phyloP scores from a whole-genome alignment of 2,888 invertebrate species.

The Holacanthella duospinosa region DNA sequence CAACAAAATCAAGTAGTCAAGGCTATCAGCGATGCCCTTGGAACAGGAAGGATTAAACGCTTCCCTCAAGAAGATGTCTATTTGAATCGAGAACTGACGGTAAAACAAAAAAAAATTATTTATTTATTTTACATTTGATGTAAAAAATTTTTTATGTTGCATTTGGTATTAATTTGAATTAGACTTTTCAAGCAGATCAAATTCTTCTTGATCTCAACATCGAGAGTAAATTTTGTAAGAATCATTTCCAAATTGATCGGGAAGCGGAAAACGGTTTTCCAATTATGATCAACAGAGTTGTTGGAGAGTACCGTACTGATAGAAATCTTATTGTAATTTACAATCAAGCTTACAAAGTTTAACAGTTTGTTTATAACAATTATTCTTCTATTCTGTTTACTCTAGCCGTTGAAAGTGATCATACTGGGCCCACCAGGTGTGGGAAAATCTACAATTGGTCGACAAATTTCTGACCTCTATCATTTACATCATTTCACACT shows the following conservation, averaged over 20 bases:
- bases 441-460: conserved; percentile 31
- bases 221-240: conserved; percentile 27
- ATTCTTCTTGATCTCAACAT: conserved; percentile 27
- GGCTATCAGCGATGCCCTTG: conserved; percentile 47
- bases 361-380: conserved; percentile 7
- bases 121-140: too few relatives aligned
- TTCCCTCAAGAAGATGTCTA: conserved; percentile 47
- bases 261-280: conserved; percentile 20
- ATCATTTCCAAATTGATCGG: conserved; percentile 28
- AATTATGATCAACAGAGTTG: conserved; percentile 11
- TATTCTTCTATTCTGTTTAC: background rate
- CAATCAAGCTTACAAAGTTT: too few relatives aligned
- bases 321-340: too few relatives aligned
- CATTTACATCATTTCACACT: conserved; percentile 32
- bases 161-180: too few relatives aligned
- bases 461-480: conserved; percentile 30
- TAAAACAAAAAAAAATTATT: too few relatives aligned
- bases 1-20: conserved; percentile 50
- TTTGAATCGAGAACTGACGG: conserved; percentile 27
- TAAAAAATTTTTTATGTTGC: too few relatives aligned
- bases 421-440: conserved; percentile 28
- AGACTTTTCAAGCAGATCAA: conserved; percentile 35
- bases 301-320: conserved; percentile 15
- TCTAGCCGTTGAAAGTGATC: conserved; percentile 29
- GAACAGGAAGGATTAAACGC: conserved; percentile 49